Evolutionary conservation across 1,140 invertebrate genomes (phyloP).

Genomic region (Drosophila kurseongensis): DNA sequence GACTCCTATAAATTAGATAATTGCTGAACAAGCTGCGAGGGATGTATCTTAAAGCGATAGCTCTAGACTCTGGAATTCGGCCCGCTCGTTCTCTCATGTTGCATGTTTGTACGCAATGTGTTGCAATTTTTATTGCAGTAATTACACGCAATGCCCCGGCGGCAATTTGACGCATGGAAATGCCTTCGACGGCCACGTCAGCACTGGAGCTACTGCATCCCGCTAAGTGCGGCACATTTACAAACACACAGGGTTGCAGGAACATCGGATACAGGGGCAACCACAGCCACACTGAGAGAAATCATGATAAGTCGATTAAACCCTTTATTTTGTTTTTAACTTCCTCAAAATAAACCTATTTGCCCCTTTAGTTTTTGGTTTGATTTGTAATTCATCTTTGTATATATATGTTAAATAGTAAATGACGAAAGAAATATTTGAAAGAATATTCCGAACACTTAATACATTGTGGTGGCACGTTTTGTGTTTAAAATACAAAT

Average conservation of each 20-base stretch:
- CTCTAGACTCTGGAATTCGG: slow-evolving; percentile 11
- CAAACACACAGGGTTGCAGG: slow-evolving; percentile 27
- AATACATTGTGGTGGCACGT: no score
- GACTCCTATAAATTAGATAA: slow-evolving; percentile 77
- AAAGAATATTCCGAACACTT: no score
- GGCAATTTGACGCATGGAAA: slow-evolving; percentile 82
- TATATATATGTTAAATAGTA: no score
- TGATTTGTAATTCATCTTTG: no score
- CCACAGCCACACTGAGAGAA: neutral
- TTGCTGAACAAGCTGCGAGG: slow-evolving; percentile 44
- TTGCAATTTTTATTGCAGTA: slow-evolving; percentile 80
- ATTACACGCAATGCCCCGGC: slow-evolving; percentile 79
- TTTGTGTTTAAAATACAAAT: no score
- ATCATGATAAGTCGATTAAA: no score
- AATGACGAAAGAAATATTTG: no score
- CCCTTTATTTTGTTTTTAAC: no score
- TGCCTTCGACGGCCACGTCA: slow-evolving; percentile 72
- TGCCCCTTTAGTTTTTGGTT: no score
- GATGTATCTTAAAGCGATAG: slow-evolving; percentile 29
- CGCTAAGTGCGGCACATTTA: slow-evolving; percentile 75
- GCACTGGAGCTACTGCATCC: slow-evolving; percentile 27
- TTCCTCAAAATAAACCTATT: no score
- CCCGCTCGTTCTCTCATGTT: slow-evolving; percentile 36
- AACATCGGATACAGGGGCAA: slow-evolving; percentile 2
- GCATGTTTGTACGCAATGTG: slow-evolving; percentile 80